Conservation (phyloP, 2,888 invertebrate genomes). For the Drosophila incognita region DNA sequence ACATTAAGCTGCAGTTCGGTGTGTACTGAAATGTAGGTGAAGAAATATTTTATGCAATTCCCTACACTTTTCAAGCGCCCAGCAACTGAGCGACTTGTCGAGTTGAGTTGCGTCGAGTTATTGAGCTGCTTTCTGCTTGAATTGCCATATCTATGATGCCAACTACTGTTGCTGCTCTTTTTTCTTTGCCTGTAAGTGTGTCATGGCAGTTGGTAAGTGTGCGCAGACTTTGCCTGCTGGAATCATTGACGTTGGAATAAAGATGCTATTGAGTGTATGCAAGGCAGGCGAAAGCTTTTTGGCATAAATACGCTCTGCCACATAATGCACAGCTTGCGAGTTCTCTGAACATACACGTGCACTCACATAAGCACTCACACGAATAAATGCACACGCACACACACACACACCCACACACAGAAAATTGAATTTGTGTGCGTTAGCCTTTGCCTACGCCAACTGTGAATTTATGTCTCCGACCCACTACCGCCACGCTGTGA, state of each 20-base stretch:
- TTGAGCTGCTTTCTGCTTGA: conserved; percentile 28
- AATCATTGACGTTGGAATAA: conserved; percentile 43
- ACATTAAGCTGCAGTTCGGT: conserved; percentile 23
- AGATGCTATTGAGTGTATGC: conserved; percentile 60
- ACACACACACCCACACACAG: conserved; percentile 48
- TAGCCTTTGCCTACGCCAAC: conserved; percentile 26
- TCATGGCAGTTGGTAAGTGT: conserved; percentile 55
- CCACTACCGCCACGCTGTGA: neutral
- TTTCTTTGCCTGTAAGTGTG: conserved; percentile 45
- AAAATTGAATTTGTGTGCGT: conserved; percentile 72
- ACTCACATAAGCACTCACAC: conserved; percentile 6
- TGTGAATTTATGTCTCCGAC: conserved; percentile 21
- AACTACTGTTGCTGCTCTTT: neutral
- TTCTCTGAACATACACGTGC: conserved; percentile 17
- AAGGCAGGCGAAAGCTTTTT: conserved; percentile 64
- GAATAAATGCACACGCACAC: neutral
- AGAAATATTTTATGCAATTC: conserved; percentile 55
- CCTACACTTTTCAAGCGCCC: conserved; percentile 41
- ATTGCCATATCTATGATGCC: conserved; percentile 34
- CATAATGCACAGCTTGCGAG: conserved; percentile 56
- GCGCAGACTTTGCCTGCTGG: conserved; percentile 32
- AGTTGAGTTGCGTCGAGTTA: conserved; percentile 33
- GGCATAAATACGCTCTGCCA: conserved; percentile 65
- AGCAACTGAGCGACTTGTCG: conserved; percentile 24
- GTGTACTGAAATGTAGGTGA: conserved; percentile 35